Base-by-base conservation (phyloP, 2,797 vertebrate species). In the Pachyuromys duprasi region DNA sequence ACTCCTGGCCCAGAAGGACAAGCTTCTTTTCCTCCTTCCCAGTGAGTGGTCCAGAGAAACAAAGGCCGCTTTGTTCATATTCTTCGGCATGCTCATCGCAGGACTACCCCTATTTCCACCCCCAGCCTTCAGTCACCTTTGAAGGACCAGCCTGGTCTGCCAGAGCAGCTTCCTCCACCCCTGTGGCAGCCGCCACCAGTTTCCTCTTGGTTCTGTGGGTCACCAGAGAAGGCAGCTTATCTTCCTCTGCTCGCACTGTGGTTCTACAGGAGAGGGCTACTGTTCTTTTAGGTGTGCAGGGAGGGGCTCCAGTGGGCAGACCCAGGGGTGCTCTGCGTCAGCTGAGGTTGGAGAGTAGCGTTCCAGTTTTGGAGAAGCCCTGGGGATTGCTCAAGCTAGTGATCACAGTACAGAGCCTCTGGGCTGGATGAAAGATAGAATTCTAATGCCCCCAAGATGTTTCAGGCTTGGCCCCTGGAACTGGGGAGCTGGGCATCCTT, bases 401-500 rank as follows among this genome's bases (percentile, higher is more conserved):
- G 83, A 89, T 45, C 15, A 15, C 8, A 79, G 31, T 72, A 53
- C 39, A 84, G 84, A 93, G 45, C 15, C 67, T 20, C 26, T 45
- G 20, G 36, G 76, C 11, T 24, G 20, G 45, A n/a, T 53, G 65
- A 72, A 70, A 83, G 72, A 14, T 28, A 8, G 49, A 91, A 90
- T 14, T 53, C 76, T 36, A 88, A 49, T 75, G 80, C 17, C 33
- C 76, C 8, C 70, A 92, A 90, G 95, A 72, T 65, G 65, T 22
- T 83, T 89, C 8, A 8, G 39, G 36, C 0, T 8, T 67, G 22
- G 82, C 9, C n/a, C 12, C 81, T 89, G n/a, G 78, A 92, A 83
- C 26, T 76, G 55, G n/a, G 36, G 84, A 93, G 18, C 90, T 49
- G 36, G 72, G 36, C 84, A 86, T 79, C 88, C 62, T 94, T 83